Conservation (phyloP, 2,797 vertebrate genomes). For the Botia almorhae region DNA sequence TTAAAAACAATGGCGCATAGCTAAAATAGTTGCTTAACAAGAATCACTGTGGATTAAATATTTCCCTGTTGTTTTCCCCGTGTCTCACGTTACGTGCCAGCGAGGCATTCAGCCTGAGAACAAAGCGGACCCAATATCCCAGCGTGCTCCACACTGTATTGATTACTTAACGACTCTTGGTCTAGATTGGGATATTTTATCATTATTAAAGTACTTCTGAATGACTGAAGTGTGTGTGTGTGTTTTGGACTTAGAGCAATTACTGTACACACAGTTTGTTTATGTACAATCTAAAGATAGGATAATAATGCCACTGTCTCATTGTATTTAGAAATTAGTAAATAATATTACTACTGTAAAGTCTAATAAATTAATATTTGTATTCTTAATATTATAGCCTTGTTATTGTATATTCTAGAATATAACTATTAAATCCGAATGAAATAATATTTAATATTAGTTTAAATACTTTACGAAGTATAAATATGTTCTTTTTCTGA, state of each 20-base stretch:
- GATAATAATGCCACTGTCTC: neutral
- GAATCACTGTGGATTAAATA: constrained; percentile 40
- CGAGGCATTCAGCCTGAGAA: constrained; percentile 25
- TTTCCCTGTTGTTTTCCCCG: constrained; percentile 35
- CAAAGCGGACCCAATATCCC: constrained; percentile 20
- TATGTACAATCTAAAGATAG: neutral
- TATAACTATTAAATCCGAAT: neutral
- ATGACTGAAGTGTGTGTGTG: neutral
- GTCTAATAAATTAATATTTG: too few relatives aligned
- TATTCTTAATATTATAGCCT: too few relatives aligned
- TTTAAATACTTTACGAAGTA: neutral
- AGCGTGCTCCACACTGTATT: constrained; percentile 21
- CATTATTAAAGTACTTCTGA: neutral
- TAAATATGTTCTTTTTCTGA: neutral
- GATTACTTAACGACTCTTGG: constrained; percentile 8
- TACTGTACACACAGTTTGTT: neutral
- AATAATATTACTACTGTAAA: too few relatives aligned
- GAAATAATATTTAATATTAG: neutral
- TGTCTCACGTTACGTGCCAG: constrained; percentile 50
- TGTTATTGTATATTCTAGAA: too few relatives aligned
- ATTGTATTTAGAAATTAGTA: too few relatives aligned
- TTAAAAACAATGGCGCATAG: constrained; percentile 13
- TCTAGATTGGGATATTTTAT: neutral
- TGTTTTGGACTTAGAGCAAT: neutral
- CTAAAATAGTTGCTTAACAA: constrained; percentile 31